A percentile compares a stretch with the other conserved stretches of the same genome.
phyloP scores from a whole-genome alignment of 2,797 vertebrate genomes.

The Xenops minutus region DNA sequence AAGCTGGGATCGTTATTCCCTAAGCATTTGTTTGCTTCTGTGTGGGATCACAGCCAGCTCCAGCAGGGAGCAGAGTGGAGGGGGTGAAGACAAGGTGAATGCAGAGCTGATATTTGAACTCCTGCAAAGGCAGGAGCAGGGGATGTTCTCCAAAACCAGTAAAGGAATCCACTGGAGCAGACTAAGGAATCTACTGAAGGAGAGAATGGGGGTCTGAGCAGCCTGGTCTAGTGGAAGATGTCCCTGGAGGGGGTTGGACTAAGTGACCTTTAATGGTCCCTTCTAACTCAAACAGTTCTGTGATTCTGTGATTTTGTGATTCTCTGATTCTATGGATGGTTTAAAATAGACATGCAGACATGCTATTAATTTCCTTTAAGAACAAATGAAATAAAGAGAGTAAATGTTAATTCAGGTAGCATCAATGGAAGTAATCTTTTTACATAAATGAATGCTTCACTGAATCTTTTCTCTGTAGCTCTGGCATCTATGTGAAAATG shows the following conservation, averaged over 20 bases:
- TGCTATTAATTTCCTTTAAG: not conserved
- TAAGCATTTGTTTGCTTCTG: not conserved
- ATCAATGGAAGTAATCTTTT: not conserved
- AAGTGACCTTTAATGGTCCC: not conserved
- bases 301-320: not conserved
- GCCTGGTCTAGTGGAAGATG: not conserved
- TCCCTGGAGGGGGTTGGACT: not conserved
- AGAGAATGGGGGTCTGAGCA: not conserved
- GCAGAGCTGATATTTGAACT: not conserved
- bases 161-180: not conserved
- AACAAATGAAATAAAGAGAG: not conserved
- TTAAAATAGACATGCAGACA: not conserved
- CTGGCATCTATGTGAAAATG: not conserved
- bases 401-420: not conserved
- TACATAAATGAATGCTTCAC: not conserved
- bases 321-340: not conserved
- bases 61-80: not conserved
- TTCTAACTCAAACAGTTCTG: not conserved
- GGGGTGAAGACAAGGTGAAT: not conserved
- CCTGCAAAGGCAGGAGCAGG: not conserved
- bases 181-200: not conserved
- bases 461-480: not conserved
- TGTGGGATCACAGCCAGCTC: not conserved
- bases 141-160: not conserved
- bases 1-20: not conserved